Evolutionary conservation across 2,113 vertebrate species (phyloP).

Genomic region (Heterotis niloticus): DNA sequence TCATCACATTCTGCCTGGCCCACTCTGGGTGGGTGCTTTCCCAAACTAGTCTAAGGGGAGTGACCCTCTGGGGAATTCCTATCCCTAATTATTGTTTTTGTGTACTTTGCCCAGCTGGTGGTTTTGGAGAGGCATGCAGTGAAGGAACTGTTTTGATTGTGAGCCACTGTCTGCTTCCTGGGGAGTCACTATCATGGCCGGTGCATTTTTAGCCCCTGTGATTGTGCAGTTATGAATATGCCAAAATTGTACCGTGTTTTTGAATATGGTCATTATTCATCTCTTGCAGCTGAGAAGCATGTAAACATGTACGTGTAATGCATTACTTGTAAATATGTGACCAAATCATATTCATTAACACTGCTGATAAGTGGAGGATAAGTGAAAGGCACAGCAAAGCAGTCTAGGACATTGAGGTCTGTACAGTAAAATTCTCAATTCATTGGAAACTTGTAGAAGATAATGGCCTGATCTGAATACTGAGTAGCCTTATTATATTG

Average conservation of each 20-base stretch:
- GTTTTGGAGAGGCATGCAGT: conserved; percentile 47
- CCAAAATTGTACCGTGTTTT: too few relatives aligned
- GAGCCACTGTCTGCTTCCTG: conserved; percentile 12
- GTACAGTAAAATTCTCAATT: not conserved
- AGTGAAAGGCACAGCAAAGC: not conserved
- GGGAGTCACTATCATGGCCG: not conserved
- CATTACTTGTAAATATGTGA: too few relatives aligned
- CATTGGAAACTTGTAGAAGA: not conserved
- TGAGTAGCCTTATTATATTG: not conserved
- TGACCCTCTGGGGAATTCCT: conserved; percentile 52
- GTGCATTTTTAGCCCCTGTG: not conserved
- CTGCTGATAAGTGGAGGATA: too few relatives aligned
- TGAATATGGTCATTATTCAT: too few relatives aligned
- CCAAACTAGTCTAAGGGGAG: conserved; percentile 46
- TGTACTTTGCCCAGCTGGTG: conserved; percentile 48
- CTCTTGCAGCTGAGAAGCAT: too few relatives aligned
- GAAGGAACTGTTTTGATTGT: conserved; percentile 27
- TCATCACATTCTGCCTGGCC: conserved; percentile 18
- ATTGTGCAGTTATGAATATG: not conserved
- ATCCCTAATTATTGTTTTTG: conserved; percentile 20
- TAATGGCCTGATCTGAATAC: not conserved
- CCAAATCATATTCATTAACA: too few relatives aligned
- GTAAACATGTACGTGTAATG: too few relatives aligned
- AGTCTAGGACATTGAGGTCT: not conserved
- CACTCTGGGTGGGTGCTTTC: conserved; percentile 39